These are phyloP conservation scores for Gnathonemus echidnorhynchus DNA, from an alignment of 2,113 vertebrate genomes.

Conservation along the genomic window DNA sequence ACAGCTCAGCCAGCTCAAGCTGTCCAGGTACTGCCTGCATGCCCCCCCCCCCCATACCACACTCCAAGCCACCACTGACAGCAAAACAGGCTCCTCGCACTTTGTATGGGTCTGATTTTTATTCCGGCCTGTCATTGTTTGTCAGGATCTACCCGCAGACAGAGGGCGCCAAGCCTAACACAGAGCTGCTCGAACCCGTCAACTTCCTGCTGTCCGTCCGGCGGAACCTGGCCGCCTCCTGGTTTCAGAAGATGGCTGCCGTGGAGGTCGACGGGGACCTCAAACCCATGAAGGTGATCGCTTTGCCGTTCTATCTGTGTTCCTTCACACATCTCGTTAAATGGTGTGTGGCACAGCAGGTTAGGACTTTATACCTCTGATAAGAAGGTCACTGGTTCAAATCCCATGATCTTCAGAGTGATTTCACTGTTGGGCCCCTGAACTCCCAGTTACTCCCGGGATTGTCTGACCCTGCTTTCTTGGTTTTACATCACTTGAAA, in stretches of 20 bases:
- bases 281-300: slow-evolving; percentile 81
- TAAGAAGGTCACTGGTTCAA: neutral
- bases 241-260: slow-evolving; percentile 75
- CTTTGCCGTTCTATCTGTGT: neutral
- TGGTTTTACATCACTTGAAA: neutral
- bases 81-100: neutral
- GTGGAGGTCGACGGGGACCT: slow-evolving; percentile 79
- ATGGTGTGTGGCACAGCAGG: neutral
- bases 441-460: neutral
- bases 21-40: slow-evolving; percentile 67
- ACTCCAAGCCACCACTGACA: neutral
- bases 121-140: neutral
- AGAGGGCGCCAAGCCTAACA: slow-evolving; percentile 43
- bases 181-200: slow-evolving; percentile 78
- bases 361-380: neutral
- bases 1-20: slow-evolving; percentile 76
- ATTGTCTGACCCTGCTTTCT: neutral
- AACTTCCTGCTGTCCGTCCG: slow-evolving; percentile 76
- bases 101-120: neutral
- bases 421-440: neutral
- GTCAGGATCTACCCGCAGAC: slow-evolving; percentile 61
- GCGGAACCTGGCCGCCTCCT: slow-evolving; percentile 81
- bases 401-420: neutral
- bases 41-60: neutral
- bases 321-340: neutral